Evolutionary conservation across 1,140 invertebrate genomes (phyloP), one percentile per base, ranked within the genome.

Genomic region (Rhopalosiphum maidis): DNA sequence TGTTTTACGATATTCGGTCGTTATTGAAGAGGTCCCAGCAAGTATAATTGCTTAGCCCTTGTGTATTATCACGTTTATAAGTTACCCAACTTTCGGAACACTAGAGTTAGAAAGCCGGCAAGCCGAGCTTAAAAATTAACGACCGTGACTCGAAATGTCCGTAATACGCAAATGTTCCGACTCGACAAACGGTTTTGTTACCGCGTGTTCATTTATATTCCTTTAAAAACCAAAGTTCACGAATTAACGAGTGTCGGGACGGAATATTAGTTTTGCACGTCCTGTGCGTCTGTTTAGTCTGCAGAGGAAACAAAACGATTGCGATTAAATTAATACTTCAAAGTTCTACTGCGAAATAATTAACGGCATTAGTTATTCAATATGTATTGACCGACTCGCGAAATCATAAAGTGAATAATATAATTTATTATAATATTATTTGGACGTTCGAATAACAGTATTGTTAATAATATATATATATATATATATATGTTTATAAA

Each of bases 171-270:
- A 77, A 77, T 77, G 60, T 8, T 85, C 37, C 23, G 46, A 23
- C 30, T 87, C 43, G 30, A 30, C 18, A 48, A 87, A 87, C 83
- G 37, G 37, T 43, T 86, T 86, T 43, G 83, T 43, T 86, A 82
- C 41, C 9, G 2, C 8, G 22, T 18, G 23, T 30, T 41, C 37
- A 37, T 83, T 37, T 83, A 37, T 83, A 46, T 87, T 30, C 87
- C 87, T 51, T 88, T 88, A 9, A 54, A 54, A 88, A 88, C 87
- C n/a, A 54, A 88, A 88, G 87, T 88, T 88, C 51, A 1, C 6
- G 48, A 68, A 30, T n/a, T 35, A 51, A 37, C 11, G 30, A 21
- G 30, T 48, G 87, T 88, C 37, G 21, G 35, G 2, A 85, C 23
- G 37, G 7, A 83, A 83, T 41, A 18, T 37, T 41, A 25, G 23